phyloP scores from a whole-genome alignment of 30 jellyfish, hydroid and myxozoan genomes.

The Pelagia noctiluca region DNA sequence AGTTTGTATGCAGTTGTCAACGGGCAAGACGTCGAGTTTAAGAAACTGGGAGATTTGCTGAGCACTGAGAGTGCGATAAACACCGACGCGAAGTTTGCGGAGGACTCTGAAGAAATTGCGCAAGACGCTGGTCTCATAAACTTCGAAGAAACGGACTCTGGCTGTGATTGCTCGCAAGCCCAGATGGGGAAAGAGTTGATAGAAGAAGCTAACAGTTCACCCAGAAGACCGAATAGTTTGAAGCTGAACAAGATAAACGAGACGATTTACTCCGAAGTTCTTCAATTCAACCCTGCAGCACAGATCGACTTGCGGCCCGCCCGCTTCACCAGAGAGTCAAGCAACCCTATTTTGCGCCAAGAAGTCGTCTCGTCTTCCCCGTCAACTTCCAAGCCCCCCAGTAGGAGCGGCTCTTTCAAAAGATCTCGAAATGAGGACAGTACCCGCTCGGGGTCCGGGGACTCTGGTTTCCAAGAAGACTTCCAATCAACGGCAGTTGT shows the following conservation, averaged over 20 bases:
- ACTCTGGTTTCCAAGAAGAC: conserved; percentile 79
- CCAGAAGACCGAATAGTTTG: conserved; percentile 39
- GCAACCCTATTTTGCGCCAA: conserved; percentile 85
- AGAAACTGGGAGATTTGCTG: conserved; percentile 36
- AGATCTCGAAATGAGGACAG: conserved; percentile 32
- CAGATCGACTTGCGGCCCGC: conserved; percentile 70
- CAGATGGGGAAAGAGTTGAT: conserved; percentile 27
- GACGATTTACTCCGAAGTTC: conserved; percentile 88
- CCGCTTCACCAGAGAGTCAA: conserved; percentile 92
- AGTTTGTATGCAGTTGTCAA: conserved; percentile 61
- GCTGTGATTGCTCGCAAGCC: conserved; percentile 51
- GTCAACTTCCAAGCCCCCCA: conserved; percentile 39
- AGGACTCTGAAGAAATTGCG: conserved; percentile 16
- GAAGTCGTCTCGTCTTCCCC: conserved; percentile 75
- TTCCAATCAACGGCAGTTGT: conserved; percentile 8
- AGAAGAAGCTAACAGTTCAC: neutral
- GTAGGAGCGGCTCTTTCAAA: conserved; percentile 54
- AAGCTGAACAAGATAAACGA: conserved; percentile 36
- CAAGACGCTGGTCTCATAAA: conserved; percentile 25
- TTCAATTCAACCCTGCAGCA: conserved; percentile 62
- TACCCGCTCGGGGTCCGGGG: conserved; percentile 61
- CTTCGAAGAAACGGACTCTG: conserved; percentile 53
- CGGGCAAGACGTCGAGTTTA: conserved; percentile 64
- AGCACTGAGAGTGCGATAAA: conserved; percentile 3
- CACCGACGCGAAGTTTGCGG: neutral